Base-by-base conservation (phyloP, 2,797 vertebrate species). In the Zenarchopterus dispar region DNA sequence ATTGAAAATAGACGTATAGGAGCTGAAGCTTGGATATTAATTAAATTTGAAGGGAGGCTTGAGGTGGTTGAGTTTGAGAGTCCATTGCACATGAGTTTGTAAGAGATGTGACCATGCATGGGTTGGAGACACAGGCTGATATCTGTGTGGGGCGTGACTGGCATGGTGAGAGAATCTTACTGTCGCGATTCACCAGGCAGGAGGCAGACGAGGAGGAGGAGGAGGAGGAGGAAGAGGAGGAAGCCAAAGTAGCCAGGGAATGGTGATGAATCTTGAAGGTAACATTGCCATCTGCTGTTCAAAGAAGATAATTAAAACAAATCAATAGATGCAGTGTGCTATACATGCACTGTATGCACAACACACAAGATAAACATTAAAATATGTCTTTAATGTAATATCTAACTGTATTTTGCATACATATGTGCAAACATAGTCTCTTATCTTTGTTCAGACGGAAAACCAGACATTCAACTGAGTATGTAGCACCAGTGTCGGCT, bases 141-240 rank as follows among this genome's bases (percentile, higher is more conserved):
- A 82, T 86, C 77, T 82, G 70, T 62, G 78, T 87, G 86, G 87
- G 89, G 89, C 84, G 90, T 92, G 90, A 91, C 89, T 65, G 24
- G 87, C 87, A 91, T 91, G 81, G 88, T 33, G 84, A 91, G 76
- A 71, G 75, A 82, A 88, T 84, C 67, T 13, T 39, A 80, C 81
- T 78, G 87, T 83, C 73, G 79, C 77, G 83, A 77, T 78, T 82
- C 74, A 69, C 65, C 11, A 24, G 78, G 70, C 49, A 22, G 79
- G 62, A 67, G 66, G 77, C 73, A 69, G 75, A 21, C 53, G 22
- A 53, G 10, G 44, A 49, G 10, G 53, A 66, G 56, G 58, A 55
- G 22, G 66, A 36, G 33, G 33, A 31, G 31, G 31, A 31, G 31
- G 31, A 31, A 8, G 55, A 56, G 39, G 24, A 41, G 36, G 24